A percentile compares a stretch with the other conserved stretches of the same genome.
Conservation (phyloP, 2,888 invertebrate genomes). For the Corbicula japonica region DNA sequence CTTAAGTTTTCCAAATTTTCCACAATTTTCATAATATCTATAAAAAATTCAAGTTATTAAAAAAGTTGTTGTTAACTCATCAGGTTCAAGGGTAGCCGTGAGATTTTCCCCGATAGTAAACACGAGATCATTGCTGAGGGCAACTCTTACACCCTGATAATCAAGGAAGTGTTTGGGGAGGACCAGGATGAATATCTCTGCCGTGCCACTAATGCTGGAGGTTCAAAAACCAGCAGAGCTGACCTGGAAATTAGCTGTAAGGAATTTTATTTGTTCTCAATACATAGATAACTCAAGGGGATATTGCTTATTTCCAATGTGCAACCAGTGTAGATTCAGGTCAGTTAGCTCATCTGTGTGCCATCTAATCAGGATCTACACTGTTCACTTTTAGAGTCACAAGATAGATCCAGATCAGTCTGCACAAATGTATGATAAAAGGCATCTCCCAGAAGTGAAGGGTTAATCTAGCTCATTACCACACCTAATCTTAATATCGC, state of each 20-base stretch:
- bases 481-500: constrained; percentile 14
- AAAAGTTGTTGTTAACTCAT: constrained; percentile 11
- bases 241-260: constrained; percentile 98
- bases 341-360: too few species aligned
- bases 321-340: too few species aligned
- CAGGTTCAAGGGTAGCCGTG: constrained; percentile 97
- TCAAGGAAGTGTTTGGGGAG: constrained; percentile 98
- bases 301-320: too few species aligned
- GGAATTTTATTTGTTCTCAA: constrained; percentile 86
- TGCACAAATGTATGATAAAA: too few species aligned
- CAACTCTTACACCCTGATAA: constrained; percentile 93
- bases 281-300: too few species aligned
- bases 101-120: constrained; percentile 96
- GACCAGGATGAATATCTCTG: constrained; percentile 99
- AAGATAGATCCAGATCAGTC: too few species aligned
- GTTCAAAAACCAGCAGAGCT: constrained; percentile 97
- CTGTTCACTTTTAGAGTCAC: too few species aligned
- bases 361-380: too few species aligned
- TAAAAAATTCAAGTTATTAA: neutral
- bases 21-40: neutral
- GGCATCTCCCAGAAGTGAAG: neutral
- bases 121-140: constrained; percentile 97
- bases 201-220: constrained; percentile 97
- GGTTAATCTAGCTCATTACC: neutral
- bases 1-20: too few species aligned